Evolutionary conservation across 2,888 invertebrate species (phyloP).

Genomic region (Drosophila subsilvestris): DNA sequence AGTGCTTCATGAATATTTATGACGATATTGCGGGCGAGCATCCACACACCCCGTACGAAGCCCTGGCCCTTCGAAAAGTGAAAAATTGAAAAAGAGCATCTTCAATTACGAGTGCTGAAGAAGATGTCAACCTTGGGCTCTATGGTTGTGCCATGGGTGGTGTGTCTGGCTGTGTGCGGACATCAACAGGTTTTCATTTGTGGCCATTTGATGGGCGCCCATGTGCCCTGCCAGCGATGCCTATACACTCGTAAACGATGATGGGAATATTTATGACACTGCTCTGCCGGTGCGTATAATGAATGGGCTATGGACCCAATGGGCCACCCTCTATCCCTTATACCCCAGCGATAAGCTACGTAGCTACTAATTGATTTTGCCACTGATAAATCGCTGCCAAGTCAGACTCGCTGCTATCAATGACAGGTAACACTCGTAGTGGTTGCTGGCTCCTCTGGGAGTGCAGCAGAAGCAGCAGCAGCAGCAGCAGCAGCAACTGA

Average conservation of each 20-base stretch:
- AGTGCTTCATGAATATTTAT: conserved; percentile 80
- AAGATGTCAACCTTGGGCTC: conserved; percentile 5
- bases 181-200: conserved; percentile 78
- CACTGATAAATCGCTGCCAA: conserved; percentile 69
- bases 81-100: conserved; percentile 32
- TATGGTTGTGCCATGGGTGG: conserved; percentile 25
- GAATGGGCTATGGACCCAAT: conserved; percentile 61
- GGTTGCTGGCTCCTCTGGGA: conserved; percentile 18
- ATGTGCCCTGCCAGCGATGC: conserved; percentile 40
- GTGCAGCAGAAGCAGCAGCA: conserved; percentile 21
- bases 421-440: conserved; percentile 40
- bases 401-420: conserved; percentile 43
- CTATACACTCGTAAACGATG: conserved; percentile 64
- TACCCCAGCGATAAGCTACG: conserved; percentile 65
- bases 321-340: conserved; percentile 6
- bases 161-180: conserved; percentile 31
- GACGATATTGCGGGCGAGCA: conserved; percentile 39
- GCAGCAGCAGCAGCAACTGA: conserved; percentile 14
- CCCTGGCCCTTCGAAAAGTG: neutral
- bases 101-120: conserved; percentile 65
- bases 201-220: conserved; percentile 69
- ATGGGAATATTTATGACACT: conserved; percentile 81
- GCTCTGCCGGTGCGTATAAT: conserved; percentile 72
- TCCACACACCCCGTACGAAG: neutral
- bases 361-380: conserved; percentile 74